Conservation (phyloP, 2,888 invertebrate species). For the Melanchra persicariae region DNA sequence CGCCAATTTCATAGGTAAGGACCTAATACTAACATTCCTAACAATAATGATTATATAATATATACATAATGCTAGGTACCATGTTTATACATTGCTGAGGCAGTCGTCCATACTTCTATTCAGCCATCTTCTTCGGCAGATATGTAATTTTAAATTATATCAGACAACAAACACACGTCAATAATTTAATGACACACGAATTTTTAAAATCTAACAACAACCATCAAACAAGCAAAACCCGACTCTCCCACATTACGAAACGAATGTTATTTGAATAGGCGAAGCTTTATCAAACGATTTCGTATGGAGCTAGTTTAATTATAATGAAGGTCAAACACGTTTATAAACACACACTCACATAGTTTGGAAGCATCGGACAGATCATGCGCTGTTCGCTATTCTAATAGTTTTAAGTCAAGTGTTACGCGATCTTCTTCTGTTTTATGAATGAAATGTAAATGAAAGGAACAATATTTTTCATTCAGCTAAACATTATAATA, state of each 20-base stretch:
- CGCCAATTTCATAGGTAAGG: too few species aligned
- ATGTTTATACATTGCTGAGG: too few species aligned
- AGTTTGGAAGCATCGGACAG: background rate
- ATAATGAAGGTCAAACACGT: slow-evolving; percentile 40
- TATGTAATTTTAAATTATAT: too few species aligned
- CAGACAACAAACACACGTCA: background rate
- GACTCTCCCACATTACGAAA: slow-evolving; percentile 14
- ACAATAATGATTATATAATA: too few species aligned
- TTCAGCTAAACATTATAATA: background rate
- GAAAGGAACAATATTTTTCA: background rate
- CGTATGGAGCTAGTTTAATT: slow-evolving; percentile 11
- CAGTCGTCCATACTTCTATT: too few species aligned
- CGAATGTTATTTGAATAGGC: slow-evolving; percentile 18
- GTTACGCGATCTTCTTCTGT: background rate
- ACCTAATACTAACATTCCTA: too few species aligned
- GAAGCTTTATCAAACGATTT: slow-evolving; percentile 6
- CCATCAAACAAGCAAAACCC: slow-evolving; percentile 1
- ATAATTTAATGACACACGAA: slow-evolving; percentile 4
- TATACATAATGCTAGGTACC: too few species aligned
- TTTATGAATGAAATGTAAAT: slow-evolving; percentile 10
- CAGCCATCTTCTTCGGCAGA: too few species aligned
- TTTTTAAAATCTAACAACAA: background rate
- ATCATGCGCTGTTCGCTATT: background rate
- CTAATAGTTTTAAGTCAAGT: background rate
- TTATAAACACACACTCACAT: slow-evolving; percentile 18